phyloP scores from a whole-genome alignment of 2,797 vertebrate species.

The Gymnothorax reevesii region DNA sequence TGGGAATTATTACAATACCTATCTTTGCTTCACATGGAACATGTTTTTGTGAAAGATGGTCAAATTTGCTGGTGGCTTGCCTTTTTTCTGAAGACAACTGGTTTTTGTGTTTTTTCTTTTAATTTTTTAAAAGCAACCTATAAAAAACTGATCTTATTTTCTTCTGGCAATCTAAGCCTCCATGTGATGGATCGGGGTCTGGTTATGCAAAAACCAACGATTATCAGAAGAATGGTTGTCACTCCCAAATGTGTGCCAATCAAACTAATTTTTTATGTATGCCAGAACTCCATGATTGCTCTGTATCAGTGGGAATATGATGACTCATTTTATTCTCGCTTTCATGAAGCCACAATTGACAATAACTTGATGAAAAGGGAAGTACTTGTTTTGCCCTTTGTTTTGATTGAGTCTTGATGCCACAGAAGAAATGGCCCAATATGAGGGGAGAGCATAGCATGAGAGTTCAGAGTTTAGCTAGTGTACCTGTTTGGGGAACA shows the following conservation, averaged over 20 bases:
- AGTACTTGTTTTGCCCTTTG: background rate
- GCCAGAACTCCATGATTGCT: background rate
- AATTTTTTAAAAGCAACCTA: background rate
- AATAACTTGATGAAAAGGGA: background rate
- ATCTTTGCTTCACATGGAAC: too few relatives aligned
- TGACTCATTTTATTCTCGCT: background rate
- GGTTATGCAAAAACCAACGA: background rate
- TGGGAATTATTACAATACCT: too few relatives aligned
- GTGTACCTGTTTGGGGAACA: background rate
- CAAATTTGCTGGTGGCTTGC: too few relatives aligned
- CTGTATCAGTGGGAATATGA: background rate
- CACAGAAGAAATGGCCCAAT: background rate
- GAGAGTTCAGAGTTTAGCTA: background rate
- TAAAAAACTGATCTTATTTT: background rate
- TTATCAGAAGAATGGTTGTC: background rate
- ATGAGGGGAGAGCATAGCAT: background rate
- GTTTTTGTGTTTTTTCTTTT: too few relatives aligned
- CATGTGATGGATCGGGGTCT: background rate
- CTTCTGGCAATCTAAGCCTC: background rate
- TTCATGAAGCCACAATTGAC: background rate
- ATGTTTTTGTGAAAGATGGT: too few relatives aligned
- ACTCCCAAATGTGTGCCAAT: background rate
- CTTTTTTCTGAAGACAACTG: too few relatives aligned
- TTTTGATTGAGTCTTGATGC: background rate
- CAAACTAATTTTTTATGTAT: background rate